Evolutionary conservation across 2,888 invertebrate genomes (phyloP), one percentile per base, ranked within the genome.

Genomic region (Trachelus iudaicus): DNA sequence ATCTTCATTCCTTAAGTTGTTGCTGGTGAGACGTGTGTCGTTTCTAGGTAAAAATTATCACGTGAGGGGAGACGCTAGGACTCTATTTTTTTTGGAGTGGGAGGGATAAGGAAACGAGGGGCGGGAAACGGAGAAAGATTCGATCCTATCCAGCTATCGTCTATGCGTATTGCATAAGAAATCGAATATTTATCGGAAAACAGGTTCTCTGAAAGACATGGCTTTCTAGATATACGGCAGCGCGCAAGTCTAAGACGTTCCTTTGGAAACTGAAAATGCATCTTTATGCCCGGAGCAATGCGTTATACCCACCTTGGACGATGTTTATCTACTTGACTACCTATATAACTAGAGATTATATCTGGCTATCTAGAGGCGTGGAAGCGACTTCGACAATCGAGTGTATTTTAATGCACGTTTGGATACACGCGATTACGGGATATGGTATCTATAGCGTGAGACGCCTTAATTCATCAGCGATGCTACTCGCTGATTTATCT

Each of bases 141-240:
- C 56, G 23, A 56, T 56, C 56, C 56, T 56, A 56, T 6, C 23
- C 23, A 56, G 23, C 56, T 35, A 23, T 56, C 56, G 23, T 56
- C 71, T 33, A 34, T 34, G 15, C 12, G 71, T 71, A 71, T 71
- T 34, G 71, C 71, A 31, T 71, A 34, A 34, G 71, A 30, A 34
- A 71, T 71, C 34, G 31, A 71, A 71, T 71, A 71, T 71, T 71
- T 71, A 71, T 34, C 33, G 34, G 71, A 31, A 71, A 71, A 71
- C 71, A 34, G 71, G 71, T 71, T 71, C 71, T 33, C 11, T 15
- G 31, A 71, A 11, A 12, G 34, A 34, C 71, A 71, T 34, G 71
- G 71, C 71, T 71, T 71, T 71, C 71, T 71, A 31, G 71, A 71
- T 71, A 71, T 31, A 34, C 33, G 34, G 71, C 34, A 31, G 34